Conservation (phyloP, 1,140 invertebrate species). For the Caenorhabditis latens region DNA sequence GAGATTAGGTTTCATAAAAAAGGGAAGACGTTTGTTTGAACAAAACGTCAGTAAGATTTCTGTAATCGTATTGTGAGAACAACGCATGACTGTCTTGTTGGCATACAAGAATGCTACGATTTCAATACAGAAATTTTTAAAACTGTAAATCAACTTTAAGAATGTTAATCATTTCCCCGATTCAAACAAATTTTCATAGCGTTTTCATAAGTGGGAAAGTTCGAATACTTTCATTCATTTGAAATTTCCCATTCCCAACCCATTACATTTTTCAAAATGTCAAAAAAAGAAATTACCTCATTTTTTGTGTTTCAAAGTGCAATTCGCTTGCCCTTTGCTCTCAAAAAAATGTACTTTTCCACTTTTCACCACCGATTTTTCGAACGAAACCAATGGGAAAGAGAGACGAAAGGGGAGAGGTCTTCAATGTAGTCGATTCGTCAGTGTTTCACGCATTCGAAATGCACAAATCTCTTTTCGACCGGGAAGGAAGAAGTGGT, state of each 20-base stretch:
- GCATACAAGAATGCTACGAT: too few relatives aligned
- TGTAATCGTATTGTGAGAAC: too few relatives aligned
- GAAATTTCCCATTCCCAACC: not conserved
- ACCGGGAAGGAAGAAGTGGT: not conserved
- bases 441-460: conserved; percentile 47
- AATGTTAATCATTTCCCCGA: too few relatives aligned
- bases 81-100: too few relatives aligned
- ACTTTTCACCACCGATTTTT: not conserved
- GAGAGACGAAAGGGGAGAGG: not conserved
- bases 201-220: too few relatives aligned
- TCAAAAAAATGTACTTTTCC: conserved; percentile 8
- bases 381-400: not conserved
- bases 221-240: not conserved
- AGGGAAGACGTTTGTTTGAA: too few relatives aligned
- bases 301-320: not conserved
- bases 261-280: not conserved
- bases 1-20: too few relatives aligned
- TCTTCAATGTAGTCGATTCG: not conserved
- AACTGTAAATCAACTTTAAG: too few relatives aligned
- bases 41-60: too few relatives aligned
- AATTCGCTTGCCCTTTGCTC: not conserved
- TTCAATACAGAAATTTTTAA: too few relatives aligned
- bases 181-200: too few relatives aligned
- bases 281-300: not conserved
- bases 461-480: conserved; percentile 9